Evolutionary conservation across 2,888 invertebrate species (phyloP), one percentile per base, ranked within the genome.

Genomic region (Cancer borealis): DNA sequence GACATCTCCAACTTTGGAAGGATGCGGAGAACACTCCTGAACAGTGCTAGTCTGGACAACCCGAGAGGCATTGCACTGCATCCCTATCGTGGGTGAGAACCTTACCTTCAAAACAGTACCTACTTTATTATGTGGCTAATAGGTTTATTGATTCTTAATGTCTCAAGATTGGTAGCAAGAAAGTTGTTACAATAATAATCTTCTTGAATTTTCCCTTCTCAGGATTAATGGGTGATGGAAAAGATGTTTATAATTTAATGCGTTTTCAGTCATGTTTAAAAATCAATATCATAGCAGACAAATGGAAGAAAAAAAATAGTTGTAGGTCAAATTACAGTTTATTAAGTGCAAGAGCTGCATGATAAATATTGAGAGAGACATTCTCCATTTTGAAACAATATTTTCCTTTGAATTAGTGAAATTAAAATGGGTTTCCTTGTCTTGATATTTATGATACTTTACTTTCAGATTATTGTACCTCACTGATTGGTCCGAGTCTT

Each of bases 401-500:
- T 54, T 54, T 54, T 14, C 54, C 54, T 54, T 54, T 54, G 54
- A 54, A 54, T 54, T 54, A 14, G 54, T 54, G 54, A 54, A 54
- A 54, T 54, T 8, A 54, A 14, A 12, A 54, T 14, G 14, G 39
- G 39, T 39, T 39, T 39, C 39, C 12, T 45, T 66, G 30, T 88
- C 8, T 17, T 54, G 26, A 88, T 26, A 49, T 54, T 60, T 6
- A 45, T 45, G 3, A 47, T 26, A 45, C 30, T 91, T 93, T 49
- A 1, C 45, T 88, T 96, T 5, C 95, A 97, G 97, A n/a, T 97
- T 96, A 95, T 97, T 98, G 96, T 99, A 98, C 96, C 98, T 98
- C 98, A 98, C 98, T 0, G 99, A 99, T 96, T 98, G 98, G 98
- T 98, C 98, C 5, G 97, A 97, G 3, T 97, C 97, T n/a, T 97